A percentile compares a stretch with the other conserved stretches of the same genome.
Evolutionary conservation across 2,888 invertebrate genomes (phyloP).

Genomic region (Leucophenga montana): DNA sequence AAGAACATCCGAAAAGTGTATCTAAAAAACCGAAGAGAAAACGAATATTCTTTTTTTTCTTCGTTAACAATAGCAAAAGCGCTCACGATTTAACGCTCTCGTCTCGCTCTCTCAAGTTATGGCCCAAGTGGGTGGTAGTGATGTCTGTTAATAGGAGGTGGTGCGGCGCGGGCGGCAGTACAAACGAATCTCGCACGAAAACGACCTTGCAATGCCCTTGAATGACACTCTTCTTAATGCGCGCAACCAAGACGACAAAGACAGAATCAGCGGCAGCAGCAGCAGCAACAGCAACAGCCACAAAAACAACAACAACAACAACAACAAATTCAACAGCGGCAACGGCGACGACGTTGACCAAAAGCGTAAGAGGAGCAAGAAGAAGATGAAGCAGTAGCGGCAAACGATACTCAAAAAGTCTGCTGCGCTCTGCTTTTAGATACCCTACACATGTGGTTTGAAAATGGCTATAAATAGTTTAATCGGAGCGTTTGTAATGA

Average conservation of each 20-base stretch:
- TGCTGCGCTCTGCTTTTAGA: too few relatives aligned
- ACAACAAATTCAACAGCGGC: neutral
- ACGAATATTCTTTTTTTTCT: too few relatives aligned
- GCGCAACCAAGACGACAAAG: slow-evolving; percentile 56
- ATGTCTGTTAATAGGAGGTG: neutral
- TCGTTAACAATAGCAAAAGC: too few relatives aligned
- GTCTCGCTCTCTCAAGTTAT: neutral
- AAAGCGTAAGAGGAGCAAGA: neutral
- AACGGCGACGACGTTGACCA: neutral
- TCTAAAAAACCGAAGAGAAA: too few relatives aligned
- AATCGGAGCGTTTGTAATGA: too few relatives aligned
- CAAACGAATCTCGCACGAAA: slow-evolving; percentile 10
- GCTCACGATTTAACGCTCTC: too few relatives aligned
- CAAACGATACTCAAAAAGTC: slow-evolving; percentile 5
- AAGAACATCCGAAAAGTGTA: too few relatives aligned
- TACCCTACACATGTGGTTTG: too few relatives aligned
- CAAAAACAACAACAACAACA: slow-evolving; percentile 18
- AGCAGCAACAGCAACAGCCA: slow-evolving; percentile 48
- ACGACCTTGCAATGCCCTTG: slow-evolving; percentile 74
- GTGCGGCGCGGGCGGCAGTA: neutral
- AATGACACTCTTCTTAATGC: slow-evolving; percentile 71
- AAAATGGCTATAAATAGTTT: too few relatives aligned
- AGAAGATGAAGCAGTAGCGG: slow-evolving; percentile 15
- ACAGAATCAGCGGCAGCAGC: slow-evolving; percentile 55
- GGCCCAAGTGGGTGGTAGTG: slow-evolving; percentile 25